Evolutionary conservation across 2,113 vertebrate genomes (phyloP), one percentile per base, ranked within the genome.

Genomic region (Phalacrocorax pelagicus): DNA sequence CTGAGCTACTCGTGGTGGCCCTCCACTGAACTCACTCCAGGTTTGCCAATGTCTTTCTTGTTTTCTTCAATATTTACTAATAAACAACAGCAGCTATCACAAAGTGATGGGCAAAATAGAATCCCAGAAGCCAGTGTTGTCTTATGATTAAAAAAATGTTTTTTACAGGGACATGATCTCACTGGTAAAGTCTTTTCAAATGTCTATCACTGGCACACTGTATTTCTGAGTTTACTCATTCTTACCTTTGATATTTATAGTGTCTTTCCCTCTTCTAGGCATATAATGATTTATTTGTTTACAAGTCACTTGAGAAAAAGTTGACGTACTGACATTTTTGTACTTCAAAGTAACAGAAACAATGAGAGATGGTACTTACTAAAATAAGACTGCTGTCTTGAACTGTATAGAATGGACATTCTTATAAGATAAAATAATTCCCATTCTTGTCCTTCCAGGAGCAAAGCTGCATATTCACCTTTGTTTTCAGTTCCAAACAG

Each of bases 1-100:
- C 47, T 49, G 52, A 52, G 27, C 3, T 1, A 3, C 14, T n/a
- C 3, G 0, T 51, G 46, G 44, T 15, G 40, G 46, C 23, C 22
- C 29, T 70, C 23, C 59, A 47, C n/a, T 69, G 62, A 75, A 40
- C 23, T 30, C 18, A 22, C 38, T 34, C 19, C 27, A 58, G 20
- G 10, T 20, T 54, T 54, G 8, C 19, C 36, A 24, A 23, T 27
- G 17, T 14, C 12, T 49, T 23, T 32, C 54, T 59, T 75, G 13
- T 15, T 70, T 83, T 54, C 13, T 36, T 83, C 86, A 13, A 29
- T 62, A 15, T 62, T 89, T 54, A 57, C 38, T 44, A 38, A 44
- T 7, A 67, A 26, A 24, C 12, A 42, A 3, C 17, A 86, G 13
- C 22, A 74, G 27, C 34, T 54, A 54, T 27, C 42, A 40, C 23